Evolutionary conservation across 2,113 vertebrate species (phyloP), one percentile per base, ranked within the genome.

Genomic region (Sterna hirundo): DNA sequence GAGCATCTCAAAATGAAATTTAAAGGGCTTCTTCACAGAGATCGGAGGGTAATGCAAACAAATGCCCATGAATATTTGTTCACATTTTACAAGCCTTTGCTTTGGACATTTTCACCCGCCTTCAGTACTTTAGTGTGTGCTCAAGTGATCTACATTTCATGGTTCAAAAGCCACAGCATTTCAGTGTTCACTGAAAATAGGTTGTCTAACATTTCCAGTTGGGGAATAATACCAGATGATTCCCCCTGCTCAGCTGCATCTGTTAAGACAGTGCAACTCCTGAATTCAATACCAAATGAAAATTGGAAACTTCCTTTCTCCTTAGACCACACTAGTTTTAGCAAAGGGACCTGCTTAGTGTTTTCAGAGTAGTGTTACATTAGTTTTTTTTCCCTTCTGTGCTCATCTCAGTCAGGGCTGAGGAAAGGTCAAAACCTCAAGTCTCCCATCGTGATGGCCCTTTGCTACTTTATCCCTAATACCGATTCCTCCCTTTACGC

Each of bases 41-140:
- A 74, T 88, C 0, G 1, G 82, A 81, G 64, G 42, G 68, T 70
- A 96, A 95, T 74, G 78, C 91, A 96, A 97, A 94, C 93, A 95
- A 95, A 90, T 52, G 93, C 58, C 96, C 91, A 25, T 83, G 81
- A 93, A 96, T 96, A 97, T 97, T 97, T 96, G 81, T 80, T 94
- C 91, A 85, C 70, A 62, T 95, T 94, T 97, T 80, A 93, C 71
- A 89, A 90, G 94, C 75, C 78, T 95, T 80, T 74, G n/a, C 84
- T 93, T 60, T 93, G 95, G 81, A 86, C 84, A 32, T 90, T 90
- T 95, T 93, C 71, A 96, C 78, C 46, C 5, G 30, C 77, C 58
- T 77, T 76, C 34, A 74, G 66, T 77, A 61, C 36, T 94, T 83
- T 2, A 60, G 47, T 65, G 58, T 57, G 66, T 68, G 69, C 79